Conservation (phyloP, 2,797 vertebrate genomes). For the Dendrocincla fuliginosa region DNA sequence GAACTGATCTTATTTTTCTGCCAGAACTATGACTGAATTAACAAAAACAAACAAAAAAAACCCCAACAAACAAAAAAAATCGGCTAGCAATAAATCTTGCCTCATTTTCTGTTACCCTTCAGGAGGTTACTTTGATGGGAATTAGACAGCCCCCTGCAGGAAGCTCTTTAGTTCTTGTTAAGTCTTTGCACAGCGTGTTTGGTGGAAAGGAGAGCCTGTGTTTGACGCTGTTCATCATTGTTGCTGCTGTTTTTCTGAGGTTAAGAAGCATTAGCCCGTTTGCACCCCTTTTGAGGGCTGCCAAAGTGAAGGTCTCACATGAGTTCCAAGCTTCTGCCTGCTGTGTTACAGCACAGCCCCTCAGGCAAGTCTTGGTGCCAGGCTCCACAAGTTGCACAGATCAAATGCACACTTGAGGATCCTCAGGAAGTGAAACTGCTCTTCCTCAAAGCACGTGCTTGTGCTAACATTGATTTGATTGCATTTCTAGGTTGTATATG, state of each 20-base stretch:
- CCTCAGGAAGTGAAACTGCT: neutral
- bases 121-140: conserved; percentile 73
- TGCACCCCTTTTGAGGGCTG: neutral
- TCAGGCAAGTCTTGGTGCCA: neutral
- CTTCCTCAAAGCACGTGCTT: neutral
- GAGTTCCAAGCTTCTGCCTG: conserved; percentile 11
- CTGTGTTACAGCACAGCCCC: conserved; percentile 1
- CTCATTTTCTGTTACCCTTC: conserved; percentile 55
- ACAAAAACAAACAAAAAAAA: neutral
- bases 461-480: neutral
- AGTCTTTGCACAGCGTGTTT: conserved; percentile 60
- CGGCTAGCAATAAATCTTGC: conserved; percentile 52
- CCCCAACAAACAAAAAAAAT: neutral
- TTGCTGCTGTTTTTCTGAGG: conserved; percentile 62
- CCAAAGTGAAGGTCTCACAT: neutral
- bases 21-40: neutral
- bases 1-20: conserved; percentile 32
- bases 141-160: conserved; percentile 78
- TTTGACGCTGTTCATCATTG: conserved; percentile 69
- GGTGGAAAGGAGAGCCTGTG: conserved; percentile 54
- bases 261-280: conserved; percentile 49
- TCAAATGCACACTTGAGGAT: neutral
- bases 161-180: conserved; percentile 68
- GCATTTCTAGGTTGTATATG: neutral
- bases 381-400: neutral